Conservation (phyloP, 2,113 vertebrate genomes). For the Apteryx mantelli region DNA sequence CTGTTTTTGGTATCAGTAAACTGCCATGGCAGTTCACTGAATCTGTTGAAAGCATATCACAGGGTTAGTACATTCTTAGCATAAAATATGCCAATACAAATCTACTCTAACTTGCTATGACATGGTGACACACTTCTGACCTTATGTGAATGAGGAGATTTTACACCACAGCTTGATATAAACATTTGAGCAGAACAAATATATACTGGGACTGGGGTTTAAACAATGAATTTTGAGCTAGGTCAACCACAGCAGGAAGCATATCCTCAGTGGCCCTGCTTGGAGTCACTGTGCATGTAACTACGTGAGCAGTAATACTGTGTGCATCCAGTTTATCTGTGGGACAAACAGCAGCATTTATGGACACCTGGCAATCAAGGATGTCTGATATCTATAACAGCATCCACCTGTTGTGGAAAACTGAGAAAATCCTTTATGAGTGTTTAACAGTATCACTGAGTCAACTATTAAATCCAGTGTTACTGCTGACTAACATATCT, state of each 20-base stretch:
- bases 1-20: not conserved
- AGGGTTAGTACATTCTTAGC: not conserved
- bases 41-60: not conserved
- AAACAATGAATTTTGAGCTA: not conserved
- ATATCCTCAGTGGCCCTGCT: not conserved
- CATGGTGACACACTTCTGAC: not conserved
- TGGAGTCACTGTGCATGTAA: not conserved
- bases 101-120: rapidly evolving
- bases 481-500: not conserved
- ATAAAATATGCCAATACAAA: not conserved
- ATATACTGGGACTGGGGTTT: not conserved
- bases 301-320: not conserved
- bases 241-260: rapidly evolving
- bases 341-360: not conserved
- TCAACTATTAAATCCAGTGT: not conserved
- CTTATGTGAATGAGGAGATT: not conserved
- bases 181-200: not conserved
- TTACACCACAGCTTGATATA: not conserved
- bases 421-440: not conserved
- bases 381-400: not conserved
- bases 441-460: not conserved
- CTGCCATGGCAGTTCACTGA: not conserved
- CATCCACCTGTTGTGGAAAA: not conserved
- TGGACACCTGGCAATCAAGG: not conserved
- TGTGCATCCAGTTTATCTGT: not conserved